Conservation (phyloP, 1,140 invertebrate genomes). For the Leptestheria dahalacensis region DNA sequence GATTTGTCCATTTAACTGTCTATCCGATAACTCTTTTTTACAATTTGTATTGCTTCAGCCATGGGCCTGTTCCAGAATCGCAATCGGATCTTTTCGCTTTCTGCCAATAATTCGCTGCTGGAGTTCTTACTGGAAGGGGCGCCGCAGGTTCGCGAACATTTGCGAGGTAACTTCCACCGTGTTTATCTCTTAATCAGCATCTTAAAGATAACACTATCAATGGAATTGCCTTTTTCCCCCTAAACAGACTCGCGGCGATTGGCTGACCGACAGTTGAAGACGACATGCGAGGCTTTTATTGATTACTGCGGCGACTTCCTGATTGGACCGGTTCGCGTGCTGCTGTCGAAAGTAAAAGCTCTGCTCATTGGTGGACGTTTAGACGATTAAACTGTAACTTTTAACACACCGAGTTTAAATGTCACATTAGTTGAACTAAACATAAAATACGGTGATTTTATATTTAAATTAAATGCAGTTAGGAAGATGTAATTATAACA, state of each 20-base stretch:
- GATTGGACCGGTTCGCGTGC: conserved; percentile 50
- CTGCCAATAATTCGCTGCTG: conserved; percentile 75
- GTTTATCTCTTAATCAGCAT: background rate
- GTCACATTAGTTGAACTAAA: no score
- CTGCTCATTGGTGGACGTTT: no score
- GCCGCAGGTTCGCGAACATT: conserved; percentile 77
- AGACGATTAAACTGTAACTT: no score
- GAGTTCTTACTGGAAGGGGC: conserved; percentile 84
- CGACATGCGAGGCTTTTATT: conserved; percentile 81
- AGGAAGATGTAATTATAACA: no score
- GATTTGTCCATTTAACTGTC: no score
- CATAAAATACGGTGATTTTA: conserved; percentile 9
- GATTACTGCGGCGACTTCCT: conserved; percentile 57
- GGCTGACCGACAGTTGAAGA: conserved; percentile 80
- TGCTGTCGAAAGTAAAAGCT: conserved; percentile 60
- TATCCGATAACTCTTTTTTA: background rate
- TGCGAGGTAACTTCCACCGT: no score
- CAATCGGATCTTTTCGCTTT: conserved; percentile 69
- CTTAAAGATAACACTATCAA: background rate
- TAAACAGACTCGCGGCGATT: conserved; percentile 75
- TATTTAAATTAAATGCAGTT: conserved; percentile 4
- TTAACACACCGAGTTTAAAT: no score
- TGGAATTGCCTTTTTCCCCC: background rate
- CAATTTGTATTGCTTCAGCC: conserved; percentile 36
- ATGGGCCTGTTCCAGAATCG: conserved; percentile 72